Conservation (phyloP, 1,140 invertebrate genomes). For the Tetramorium parvispinum region DNA sequence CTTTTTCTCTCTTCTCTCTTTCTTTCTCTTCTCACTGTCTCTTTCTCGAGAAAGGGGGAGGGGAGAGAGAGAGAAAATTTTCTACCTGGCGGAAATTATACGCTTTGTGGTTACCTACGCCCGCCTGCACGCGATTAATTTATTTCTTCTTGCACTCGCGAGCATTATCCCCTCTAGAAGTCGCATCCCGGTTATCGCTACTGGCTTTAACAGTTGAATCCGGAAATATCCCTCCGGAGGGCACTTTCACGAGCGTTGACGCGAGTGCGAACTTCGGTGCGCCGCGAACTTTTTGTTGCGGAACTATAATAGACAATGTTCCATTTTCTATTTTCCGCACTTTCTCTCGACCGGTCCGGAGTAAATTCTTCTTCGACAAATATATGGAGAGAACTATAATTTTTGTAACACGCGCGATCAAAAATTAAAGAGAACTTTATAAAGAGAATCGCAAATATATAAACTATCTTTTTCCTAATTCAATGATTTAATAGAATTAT, state of each 20-base stretch:
- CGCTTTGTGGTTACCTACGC: conserved; percentile 38
- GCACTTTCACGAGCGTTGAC: conserved; percentile 56
- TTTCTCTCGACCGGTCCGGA: background rate
- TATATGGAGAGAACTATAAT: background rate
- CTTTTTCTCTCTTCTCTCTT: background rate
- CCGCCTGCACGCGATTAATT: conserved; percentile 71
- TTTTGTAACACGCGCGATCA: background rate
- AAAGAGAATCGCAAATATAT: background rate
- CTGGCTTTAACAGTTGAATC: conserved; percentile 51
- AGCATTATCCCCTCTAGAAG: conserved; percentile 55
- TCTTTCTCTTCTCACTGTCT: background rate
- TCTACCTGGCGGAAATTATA: conserved; percentile 67
- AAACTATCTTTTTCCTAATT: background rate
- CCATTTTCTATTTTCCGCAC: conserved; percentile 3
- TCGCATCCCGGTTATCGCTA: conserved; percentile 53
- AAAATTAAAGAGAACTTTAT: background rate
- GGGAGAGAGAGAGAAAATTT: conserved; percentile 34
- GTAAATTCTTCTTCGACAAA: background rate
- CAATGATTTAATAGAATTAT: background rate
- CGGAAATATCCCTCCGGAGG: conserved; percentile 60
- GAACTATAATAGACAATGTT: conserved; percentile 14
- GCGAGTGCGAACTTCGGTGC: conserved; percentile 32
- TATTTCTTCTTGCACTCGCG: conserved; percentile 62
- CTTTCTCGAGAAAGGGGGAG: background rate
- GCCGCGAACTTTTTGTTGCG: conserved; percentile 36